Conservation (phyloP, 2,113 vertebrate species). For the Apeltes quadracus region DNA sequence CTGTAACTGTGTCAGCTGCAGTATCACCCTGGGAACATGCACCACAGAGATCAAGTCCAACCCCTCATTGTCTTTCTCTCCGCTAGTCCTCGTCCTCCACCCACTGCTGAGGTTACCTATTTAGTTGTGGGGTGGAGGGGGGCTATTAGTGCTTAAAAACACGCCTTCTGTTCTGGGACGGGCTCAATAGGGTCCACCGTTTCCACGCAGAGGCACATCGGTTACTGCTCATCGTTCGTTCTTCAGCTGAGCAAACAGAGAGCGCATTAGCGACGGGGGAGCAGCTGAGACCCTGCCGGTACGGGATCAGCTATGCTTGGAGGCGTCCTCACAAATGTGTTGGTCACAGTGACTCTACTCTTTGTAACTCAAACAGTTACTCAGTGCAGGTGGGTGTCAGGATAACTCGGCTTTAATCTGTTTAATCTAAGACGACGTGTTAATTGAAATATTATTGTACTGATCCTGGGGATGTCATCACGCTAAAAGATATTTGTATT, state of each 20-base stretch:
- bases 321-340: conserved; percentile 33
- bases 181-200: background rate
- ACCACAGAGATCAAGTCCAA: conserved; percentile 2
- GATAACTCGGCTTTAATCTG: conserved; percentile 3
- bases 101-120: conserved; percentile 54
- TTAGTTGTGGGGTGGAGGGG: background rate
- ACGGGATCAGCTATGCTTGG: conserved; percentile 66
- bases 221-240: conserved; percentile 42
- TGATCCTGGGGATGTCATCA: background rate
- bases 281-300: conserved; percentile 30
- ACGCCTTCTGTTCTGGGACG: background rate
- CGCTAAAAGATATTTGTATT: background rate
- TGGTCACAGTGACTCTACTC: conserved; percentile 56
- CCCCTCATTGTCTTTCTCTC: conserved; percentile 4
- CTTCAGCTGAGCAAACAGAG: conserved; percentile 39
- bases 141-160: conserved; percentile 42
- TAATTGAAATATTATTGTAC: background rate
- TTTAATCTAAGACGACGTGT: background rate
- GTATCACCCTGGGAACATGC: background rate
- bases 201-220: conserved; percentile 21
- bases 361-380: conserved; percentile 55
- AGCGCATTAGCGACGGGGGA: conserved; percentile 44
- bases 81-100: conserved; percentile 36
- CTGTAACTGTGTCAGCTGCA: conserved; percentile 19
- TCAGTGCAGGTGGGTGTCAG: conserved; percentile 65